A percentile compares a stretch with the other conserved stretches of the same genome.
Conservation (phyloP, 1,140 invertebrate genomes). For the Metopolophium dirhodum region DNA sequence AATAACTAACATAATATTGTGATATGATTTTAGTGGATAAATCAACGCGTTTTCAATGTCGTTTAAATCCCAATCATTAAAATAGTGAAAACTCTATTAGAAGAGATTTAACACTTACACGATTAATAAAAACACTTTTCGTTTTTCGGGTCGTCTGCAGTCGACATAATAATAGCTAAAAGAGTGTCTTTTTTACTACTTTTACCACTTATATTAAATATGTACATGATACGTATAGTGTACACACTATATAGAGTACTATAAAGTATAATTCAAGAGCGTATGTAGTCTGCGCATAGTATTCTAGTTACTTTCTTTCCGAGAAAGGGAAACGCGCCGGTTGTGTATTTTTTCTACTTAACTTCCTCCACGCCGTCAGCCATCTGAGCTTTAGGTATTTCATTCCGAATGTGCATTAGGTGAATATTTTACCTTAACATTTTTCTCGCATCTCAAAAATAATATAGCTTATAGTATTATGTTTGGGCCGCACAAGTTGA, state of each 20-base stretch:
- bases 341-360: neutral
- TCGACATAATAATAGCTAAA: neutral
- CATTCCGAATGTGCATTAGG: neutral
- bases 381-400: neutral
- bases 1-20: no score
- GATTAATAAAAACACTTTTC: neutral
- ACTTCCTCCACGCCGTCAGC: neutral
- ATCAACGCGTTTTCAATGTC: no score
- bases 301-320: slow-evolving; percentile 7
- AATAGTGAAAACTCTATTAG: neutral
- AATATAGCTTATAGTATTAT: no score
- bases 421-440: neutral
- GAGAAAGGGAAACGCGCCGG: neutral
- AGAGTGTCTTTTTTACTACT: neutral
- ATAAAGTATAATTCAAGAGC: neutral
- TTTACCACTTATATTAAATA: neutral
- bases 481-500: no score
- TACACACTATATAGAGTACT: neutral
- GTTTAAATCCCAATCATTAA: no score
- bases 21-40: no score
- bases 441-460: no score
- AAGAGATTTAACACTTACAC: neutral
- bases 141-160: neutral
- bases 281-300: neutral
- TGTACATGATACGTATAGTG: neutral